A percentile compares a stretch with the other conserved stretches of the same genome.
Conservation (phyloP, 2,113 vertebrate species). For the Machaerirhynchus nigripectus region DNA sequence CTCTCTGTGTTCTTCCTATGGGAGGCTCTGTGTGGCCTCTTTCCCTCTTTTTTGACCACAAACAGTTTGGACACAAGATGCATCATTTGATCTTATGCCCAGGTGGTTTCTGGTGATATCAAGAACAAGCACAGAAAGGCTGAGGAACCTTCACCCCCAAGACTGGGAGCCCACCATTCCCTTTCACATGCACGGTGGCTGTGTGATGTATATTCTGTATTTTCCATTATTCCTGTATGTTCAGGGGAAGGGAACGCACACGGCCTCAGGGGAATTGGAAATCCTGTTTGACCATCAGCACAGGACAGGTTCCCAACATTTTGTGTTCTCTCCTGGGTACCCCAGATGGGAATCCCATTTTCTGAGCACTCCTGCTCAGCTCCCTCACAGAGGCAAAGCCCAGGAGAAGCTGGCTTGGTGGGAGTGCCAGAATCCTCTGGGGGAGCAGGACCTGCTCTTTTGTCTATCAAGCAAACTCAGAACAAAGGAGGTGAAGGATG, state of each 20-base stretch:
- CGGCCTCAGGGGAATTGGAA: background rate
- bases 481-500: background rate
- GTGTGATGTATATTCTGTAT: background rate
- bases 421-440: background rate
- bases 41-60: background rate
- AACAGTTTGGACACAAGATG: background rate
- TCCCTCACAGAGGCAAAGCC: rapidly evolving
- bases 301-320: background rate
- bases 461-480: background rate
- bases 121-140: background rate
- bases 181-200: background rate
- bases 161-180: rapidly evolving
- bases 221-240: background rate
- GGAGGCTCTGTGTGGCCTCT: background rate
- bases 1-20: background rate
- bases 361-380: background rate
- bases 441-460: background rate
- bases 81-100: background rate
- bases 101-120: background rate
- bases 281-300: background rate
- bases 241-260: background rate
- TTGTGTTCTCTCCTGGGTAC: background rate
- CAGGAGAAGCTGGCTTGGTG: rapidly evolving
- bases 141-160: background rate
- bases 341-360: background rate